phyloP scores from a whole-genome alignment of 2,888 invertebrate species.

The Drosophila subsilvestris region DNA sequence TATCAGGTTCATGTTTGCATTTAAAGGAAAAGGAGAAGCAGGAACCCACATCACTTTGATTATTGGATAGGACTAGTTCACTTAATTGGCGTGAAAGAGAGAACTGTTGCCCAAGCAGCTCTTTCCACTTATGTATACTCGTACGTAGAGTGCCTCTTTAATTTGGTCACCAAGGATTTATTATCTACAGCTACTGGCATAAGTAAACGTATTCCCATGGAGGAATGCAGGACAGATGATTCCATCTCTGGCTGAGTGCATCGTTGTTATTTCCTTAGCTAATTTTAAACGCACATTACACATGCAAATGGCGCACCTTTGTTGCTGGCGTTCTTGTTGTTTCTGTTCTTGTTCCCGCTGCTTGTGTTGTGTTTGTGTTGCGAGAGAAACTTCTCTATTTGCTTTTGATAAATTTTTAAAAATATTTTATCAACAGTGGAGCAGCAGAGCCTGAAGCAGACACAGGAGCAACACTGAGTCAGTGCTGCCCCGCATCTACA shows the following conservation, averaged over 20 bases:
- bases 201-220: background rate
- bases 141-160: background rate
- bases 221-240: constrained; percentile 7
- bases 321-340: constrained; percentile 7
- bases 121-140: too few species aligned
- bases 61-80: too few species aligned
- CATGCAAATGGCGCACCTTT: constrained; percentile 70
- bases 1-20: background rate
- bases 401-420: constrained; percentile 80
- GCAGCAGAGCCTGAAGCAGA: constrained; percentile 19
- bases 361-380: constrained; percentile 38
- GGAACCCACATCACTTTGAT: too few species aligned
- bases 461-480: constrained; percentile 27
- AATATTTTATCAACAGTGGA: constrained; percentile 64
- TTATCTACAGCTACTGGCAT: background rate
- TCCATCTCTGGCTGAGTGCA: constrained; percentile 35
- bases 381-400: constrained; percentile 74
- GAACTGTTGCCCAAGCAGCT: too few species aligned
- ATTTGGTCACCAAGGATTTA: background rate
- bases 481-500: constrained; percentile 67
- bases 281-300: constrained; percentile 75
- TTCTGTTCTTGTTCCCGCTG: constrained; percentile 10
- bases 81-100: too few species aligned
- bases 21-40: background rate
- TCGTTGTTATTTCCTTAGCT: constrained; percentile 57